phyloP scores from a whole-genome alignment of 2,113 vertebrate species.

The Pogonocichla stellata region DNA sequence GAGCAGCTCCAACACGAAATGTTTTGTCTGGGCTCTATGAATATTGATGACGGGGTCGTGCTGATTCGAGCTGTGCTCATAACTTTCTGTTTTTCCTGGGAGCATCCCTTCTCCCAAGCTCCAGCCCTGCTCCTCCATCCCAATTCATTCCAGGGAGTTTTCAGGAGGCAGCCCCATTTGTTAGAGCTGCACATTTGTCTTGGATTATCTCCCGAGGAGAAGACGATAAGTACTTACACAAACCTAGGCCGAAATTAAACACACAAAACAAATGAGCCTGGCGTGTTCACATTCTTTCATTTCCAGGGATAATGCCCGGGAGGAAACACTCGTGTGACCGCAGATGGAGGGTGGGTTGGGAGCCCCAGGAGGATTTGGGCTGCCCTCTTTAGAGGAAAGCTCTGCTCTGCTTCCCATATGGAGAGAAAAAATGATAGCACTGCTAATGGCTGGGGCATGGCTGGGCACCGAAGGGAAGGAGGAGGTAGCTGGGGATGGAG shows the following conservation, averaged over 20 bases:
- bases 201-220: slow-evolving; percentile 42
- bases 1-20: slow-evolving; percentile 54
- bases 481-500: slow-evolving; percentile 29
- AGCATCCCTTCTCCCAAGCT: neutral
- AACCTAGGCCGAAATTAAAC: slow-evolving; percentile 55
- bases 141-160: neutral
- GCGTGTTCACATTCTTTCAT: slow-evolving; percentile 19
- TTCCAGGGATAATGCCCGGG: slow-evolving; percentile 27
- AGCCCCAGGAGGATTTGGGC: neutral
- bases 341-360: slow-evolving; percentile 40
- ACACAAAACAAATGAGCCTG: slow-evolving; percentile 55
- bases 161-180: slow-evolving; percentile 6
- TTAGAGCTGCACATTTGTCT: slow-evolving; percentile 51
- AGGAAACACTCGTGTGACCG: slow-evolving; percentile 21
- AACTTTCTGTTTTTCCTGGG: slow-evolving; percentile 50
- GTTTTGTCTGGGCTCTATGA: slow-evolving; percentile 70
- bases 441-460: neutral
- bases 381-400: neutral
- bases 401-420: neutral
- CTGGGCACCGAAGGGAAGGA: neutral
- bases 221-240: slow-evolving; percentile 47
- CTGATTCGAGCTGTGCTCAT: slow-evolving; percentile 59
- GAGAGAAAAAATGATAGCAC: neutral
- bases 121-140: neutral
- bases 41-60: slow-evolving; percentile 67